Base-by-base conservation (phyloP, 2,888 invertebrate genomes). In the Eupeodes luniger region DNA sequence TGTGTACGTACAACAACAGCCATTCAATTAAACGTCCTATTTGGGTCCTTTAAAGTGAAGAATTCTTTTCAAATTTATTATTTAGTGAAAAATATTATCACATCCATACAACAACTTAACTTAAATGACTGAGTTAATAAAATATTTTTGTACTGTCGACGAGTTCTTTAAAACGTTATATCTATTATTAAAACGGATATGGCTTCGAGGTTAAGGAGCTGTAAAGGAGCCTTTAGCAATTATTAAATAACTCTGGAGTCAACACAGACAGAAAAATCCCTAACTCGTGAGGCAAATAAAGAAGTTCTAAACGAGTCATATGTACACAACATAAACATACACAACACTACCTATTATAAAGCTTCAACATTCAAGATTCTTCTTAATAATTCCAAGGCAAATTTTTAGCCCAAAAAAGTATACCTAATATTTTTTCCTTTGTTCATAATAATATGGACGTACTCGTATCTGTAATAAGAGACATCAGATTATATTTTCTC, bases 71-170 rank as follows among this genome's bases (percentile, higher is more conserved):
- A 7, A 3, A 9, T 34, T 59, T 34, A 34, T 27, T n/a, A 34
- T 36, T 36, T 14, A 59, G 34, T 11, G 10, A 59, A 4, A n/a
- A 62, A n/a, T 12, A 9, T 34, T 51, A n/a, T n/a, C 14, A 67
- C 40, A 40, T 40, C 27, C 27, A 27, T 27, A 27, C 27, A 27
- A 27, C 27, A 51, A 49, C 0, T 27, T 49, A 27, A 27, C 27
- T 34, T 34, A 51, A 67, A n/a, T 34, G 10, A 34, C 27, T 67
- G 34, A 66, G 27, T 49, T 49, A 51, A 67, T 51, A 49, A 34
- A 27, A 27, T 19, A 19, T 64, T 36, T 40, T 10, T 40, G 40
- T 40, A 62, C 14, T 34, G 14, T 5, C 14, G n/a, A 36, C 9
- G n/a, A 36, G 14, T 59, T 59, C 1, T 9, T n/a, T 36, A 7